phyloP scores from a whole-genome alignment of 2,113 vertebrate genomes.

The Natator depressus region DNA sequence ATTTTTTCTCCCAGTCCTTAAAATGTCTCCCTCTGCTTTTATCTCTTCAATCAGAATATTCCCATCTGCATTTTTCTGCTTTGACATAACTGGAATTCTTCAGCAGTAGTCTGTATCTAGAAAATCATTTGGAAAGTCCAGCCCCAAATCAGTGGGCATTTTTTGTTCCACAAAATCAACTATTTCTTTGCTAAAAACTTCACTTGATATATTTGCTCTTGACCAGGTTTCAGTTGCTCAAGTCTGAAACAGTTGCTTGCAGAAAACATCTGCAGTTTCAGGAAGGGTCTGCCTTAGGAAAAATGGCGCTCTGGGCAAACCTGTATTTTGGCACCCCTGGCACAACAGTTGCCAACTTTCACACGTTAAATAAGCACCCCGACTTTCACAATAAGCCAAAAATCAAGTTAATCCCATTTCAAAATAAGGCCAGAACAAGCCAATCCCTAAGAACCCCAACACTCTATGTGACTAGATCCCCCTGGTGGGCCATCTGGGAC shows the following conservation, averaged over 20 bases:
- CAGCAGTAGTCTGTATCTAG: not conserved
- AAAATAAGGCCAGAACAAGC: no score
- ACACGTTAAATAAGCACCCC: no score
- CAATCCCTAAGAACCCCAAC: no score
- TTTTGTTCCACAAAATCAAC: not conserved
- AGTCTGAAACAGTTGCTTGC: not conserved
- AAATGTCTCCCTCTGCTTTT: not conserved
- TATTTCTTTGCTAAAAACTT: not conserved
- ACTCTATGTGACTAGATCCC: no score
- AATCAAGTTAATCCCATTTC: no score
- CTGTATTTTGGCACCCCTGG: no score
- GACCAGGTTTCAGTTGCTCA: not conserved
- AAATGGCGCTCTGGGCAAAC: no score
- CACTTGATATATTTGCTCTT: not conserved
- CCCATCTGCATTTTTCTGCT: constrained; percentile 7
- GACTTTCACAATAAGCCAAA: no score
- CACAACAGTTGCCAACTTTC: no score
- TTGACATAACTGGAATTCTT: constrained; percentile 26
- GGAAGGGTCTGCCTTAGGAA: no score
- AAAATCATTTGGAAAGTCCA: not conserved
- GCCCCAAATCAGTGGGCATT: not conserved
- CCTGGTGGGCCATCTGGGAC: no score
- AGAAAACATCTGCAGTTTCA: not conserved
- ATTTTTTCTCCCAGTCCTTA: not conserved
- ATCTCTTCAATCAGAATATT: not conserved